These are phyloP conservation scores for Danio kyathit DNA, from an alignment of 2,797 vertebrate species.

Conservation along the genomic window DNA sequence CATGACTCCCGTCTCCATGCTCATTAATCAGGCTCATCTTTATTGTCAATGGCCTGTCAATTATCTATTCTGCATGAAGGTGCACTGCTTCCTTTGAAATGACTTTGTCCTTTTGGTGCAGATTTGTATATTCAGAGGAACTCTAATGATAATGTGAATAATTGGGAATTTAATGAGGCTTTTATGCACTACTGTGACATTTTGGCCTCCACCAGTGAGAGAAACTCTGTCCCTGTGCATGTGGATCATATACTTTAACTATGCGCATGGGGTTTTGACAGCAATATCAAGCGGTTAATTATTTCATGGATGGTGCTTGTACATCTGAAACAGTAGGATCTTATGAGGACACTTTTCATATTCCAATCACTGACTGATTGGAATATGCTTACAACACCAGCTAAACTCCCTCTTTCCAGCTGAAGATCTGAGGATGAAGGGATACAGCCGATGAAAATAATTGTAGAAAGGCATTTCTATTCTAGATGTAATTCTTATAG, in stretches of 20 bases:
- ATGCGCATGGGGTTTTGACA: slow-evolving; percentile 31
- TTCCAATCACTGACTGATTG: slow-evolving; percentile 38
- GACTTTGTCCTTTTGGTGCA: slow-evolving; percentile 22
- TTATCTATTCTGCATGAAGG: slow-evolving; percentile 41
- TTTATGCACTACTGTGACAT: slow-evolving; percentile 33
- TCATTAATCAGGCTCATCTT: slow-evolving; percentile 32
- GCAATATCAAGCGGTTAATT: slow-evolving; percentile 38
- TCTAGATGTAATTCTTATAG: slow-evolving; percentile 33
- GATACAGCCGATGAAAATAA: not conserved
- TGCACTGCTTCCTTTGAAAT: slow-evolving; percentile 18
- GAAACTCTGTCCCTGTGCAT: slow-evolving; percentile 20
- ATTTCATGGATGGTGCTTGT: slow-evolving; percentile 40
- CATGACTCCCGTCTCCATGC: slow-evolving; percentile 30
- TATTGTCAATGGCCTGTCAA: slow-evolving; percentile 47
- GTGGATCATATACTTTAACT: slow-evolving; percentile 46
- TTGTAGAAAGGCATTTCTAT: not conserved
- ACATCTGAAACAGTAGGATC: slow-evolving; percentile 48
- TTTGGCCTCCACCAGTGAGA: slow-evolving; percentile 28
- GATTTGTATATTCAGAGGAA: slow-evolving; percentile 36
- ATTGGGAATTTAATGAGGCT: slow-evolving; percentile 44
- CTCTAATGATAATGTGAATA: slow-evolving; percentile 44
- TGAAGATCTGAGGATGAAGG: slow-evolving; percentile 5
- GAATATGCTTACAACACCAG: slow-evolving; percentile 16
- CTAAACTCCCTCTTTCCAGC: slow-evolving; percentile 3
- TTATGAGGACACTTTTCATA: slow-evolving; percentile 13